phyloP scores from a whole-genome alignment of 2,888 invertebrate genomes.

The Gymnocheta viridis region DNA sequence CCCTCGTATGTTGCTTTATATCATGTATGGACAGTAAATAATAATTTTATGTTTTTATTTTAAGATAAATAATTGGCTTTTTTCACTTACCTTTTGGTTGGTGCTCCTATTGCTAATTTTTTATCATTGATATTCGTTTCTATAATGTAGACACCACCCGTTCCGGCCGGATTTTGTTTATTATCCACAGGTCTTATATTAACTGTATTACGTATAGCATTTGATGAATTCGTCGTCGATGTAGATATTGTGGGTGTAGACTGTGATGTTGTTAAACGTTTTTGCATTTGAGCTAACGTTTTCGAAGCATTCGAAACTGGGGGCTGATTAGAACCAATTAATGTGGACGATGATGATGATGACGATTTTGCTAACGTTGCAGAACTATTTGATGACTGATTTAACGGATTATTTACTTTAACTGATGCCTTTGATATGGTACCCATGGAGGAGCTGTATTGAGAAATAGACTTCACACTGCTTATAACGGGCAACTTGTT shows the following conservation, averaged over 20 bases:
- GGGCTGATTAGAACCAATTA: slow-evolving; percentile 7
- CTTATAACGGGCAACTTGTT: slow-evolving; percentile 65
- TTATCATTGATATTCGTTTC: slow-evolving; percentile 71
- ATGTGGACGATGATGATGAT: neutral
- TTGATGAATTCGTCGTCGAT: slow-evolving; percentile 30
- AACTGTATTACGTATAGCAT: slow-evolving; percentile 52
- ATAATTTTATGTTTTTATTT: too few species aligned
- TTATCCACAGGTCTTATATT: slow-evolving; percentile 68
- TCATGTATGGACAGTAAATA: too few species aligned
- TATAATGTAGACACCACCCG: slow-evolving; percentile 69
- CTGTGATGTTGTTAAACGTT: slow-evolving; percentile 51
- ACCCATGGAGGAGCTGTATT: slow-evolving; percentile 47
- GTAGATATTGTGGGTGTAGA: slow-evolving; percentile 34
- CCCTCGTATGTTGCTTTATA: too few species aligned
- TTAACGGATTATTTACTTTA: slow-evolving; percentile 36
- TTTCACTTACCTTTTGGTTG: slow-evolving; percentile 69
- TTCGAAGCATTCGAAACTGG: slow-evolving; percentile 55
- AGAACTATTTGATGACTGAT: slow-evolving; percentile 31
- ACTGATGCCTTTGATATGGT: slow-evolving; percentile 52
- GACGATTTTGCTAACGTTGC: slow-evolving; percentile 19
- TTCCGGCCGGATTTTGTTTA: slow-evolving; percentile 61
- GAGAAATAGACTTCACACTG: slow-evolving; percentile 66
- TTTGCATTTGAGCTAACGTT: slow-evolving; percentile 62
- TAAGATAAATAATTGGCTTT: too few species aligned
- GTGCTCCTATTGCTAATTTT: slow-evolving; percentile 70